A percentile compares a stretch with the other conserved stretches of the same genome.
Evolutionary conservation across 1,140 invertebrate species (phyloP).

Genomic region (Drosophila fuyamai): DNA sequence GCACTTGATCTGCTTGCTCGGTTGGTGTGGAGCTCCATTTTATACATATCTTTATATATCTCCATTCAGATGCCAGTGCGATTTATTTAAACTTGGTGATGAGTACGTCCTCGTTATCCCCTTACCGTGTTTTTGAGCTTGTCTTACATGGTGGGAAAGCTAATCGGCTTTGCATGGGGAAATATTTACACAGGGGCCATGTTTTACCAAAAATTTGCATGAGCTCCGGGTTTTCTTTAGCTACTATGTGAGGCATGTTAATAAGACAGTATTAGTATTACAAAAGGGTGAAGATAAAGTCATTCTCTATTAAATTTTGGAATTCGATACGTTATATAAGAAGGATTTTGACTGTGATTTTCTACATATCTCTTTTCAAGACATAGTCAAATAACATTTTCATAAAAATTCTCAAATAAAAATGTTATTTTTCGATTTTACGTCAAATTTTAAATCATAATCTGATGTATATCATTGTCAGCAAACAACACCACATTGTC

Average conservation of each 20-base stretch:
- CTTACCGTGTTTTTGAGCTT: constrained; percentile 40
- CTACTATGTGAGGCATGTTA: neutral
- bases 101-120: constrained; percentile 11
- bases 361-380: too few relatives aligned
- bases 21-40: neutral
- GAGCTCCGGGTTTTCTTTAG: neutral
- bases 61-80: constrained; percentile 53
- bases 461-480: too few relatives aligned
- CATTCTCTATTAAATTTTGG: too few relatives aligned
- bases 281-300: too few relatives aligned
- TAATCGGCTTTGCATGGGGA: constrained; percentile 62
- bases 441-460: too few relatives aligned
- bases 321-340: too few relatives aligned
- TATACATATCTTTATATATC: constrained; percentile 52
- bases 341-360: too few relatives aligned
- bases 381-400: too few relatives aligned
- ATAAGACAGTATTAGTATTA: neutral
- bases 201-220: constrained; percentile 18
- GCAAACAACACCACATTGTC: too few relatives aligned
- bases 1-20: constrained; percentile 64
- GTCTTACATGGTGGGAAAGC: constrained; percentile 53
- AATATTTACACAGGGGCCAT: neutral
- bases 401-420: too few relatives aligned
- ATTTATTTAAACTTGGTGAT: constrained; percentile 58
- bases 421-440: too few relatives aligned